Conservation (phyloP, 2,797 vertebrate species). For the Philypnodon macrostomus region DNA sequence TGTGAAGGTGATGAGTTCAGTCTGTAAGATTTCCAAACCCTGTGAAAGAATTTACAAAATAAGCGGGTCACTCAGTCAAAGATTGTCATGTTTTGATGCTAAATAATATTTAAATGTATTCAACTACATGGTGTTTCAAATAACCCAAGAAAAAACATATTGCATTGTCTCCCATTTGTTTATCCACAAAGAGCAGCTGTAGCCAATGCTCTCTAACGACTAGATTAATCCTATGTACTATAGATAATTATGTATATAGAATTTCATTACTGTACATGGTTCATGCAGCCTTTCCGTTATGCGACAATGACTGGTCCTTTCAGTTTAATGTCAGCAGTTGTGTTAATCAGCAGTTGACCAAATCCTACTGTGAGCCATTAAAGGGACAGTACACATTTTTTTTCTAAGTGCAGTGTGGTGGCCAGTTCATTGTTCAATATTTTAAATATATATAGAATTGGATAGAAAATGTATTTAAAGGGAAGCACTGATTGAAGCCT, state of each 20-base stretch:
- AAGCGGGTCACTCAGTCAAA: conserved; percentile 22
- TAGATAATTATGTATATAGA: conserved; percentile 8
- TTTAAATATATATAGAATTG: too few species aligned
- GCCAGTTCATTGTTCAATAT: too few species aligned
- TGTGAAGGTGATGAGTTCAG: conserved; percentile 14
- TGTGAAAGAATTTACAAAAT: conserved; percentile 14
- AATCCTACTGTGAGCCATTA: conserved; percentile 19
- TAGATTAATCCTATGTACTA: conserved; percentile 20
- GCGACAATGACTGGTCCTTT: conserved; percentile 26
- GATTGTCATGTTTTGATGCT: conserved; percentile 56
- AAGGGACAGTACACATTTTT: conserved; percentile 3
- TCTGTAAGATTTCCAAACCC: conserved; percentile 6
- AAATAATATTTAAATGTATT: conserved; percentile 15
- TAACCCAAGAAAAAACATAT: conserved; percentile 13
- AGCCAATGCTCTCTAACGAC: conserved; percentile 15
- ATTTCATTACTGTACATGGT: conserved; percentile 40
- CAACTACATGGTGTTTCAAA: conserved; percentile 12
- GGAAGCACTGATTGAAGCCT: too few species aligned
- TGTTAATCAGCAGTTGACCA: conserved; percentile 27
- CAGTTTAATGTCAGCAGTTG: conserved; percentile 34
- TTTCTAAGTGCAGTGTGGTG: too few species aligned
- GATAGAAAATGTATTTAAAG: too few species aligned
- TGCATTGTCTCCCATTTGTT: conserved; percentile 22
- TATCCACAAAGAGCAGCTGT: conserved; percentile 24
- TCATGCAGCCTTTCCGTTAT: conserved; percentile 42